phyloP scores from a whole-genome alignment of 2,888 invertebrate species.

The Heliconius hortense region DNA sequence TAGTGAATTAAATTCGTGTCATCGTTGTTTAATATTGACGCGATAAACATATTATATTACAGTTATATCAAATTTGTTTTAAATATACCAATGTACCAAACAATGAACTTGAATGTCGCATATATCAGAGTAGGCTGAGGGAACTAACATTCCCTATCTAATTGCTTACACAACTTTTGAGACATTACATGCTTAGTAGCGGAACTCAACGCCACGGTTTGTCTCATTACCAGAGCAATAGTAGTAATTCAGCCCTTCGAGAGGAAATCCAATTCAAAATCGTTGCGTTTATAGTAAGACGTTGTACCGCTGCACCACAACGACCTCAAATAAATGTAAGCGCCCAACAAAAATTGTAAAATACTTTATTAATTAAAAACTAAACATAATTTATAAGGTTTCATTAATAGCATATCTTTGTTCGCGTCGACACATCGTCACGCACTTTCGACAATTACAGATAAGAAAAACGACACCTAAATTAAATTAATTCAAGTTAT shows the following conservation, averaged over 20 bases:
- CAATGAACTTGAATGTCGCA: too few relatives aligned
- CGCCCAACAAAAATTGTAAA: background rate
- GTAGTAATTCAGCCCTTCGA: background rate
- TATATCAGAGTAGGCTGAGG: too few relatives aligned
- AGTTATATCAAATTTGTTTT: too few relatives aligned
- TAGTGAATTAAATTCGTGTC: background rate
- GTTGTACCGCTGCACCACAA: background rate
- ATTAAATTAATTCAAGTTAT: conserved; percentile 38
- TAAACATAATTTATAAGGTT: conserved; percentile 3
- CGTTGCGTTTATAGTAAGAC: background rate
- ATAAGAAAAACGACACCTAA: conserved; percentile 34
- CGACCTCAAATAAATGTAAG: background rate
- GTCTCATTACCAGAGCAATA: too few relatives aligned
- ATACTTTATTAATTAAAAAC: background rate
- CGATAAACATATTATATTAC: too few relatives aligned
- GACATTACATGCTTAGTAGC: too few relatives aligned
- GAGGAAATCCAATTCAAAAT: background rate
- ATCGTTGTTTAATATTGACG: background rate
- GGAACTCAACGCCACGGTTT: too few relatives aligned
- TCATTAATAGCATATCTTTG: background rate
- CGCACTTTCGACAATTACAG: conserved; percentile 30
- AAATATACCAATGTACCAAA: too few relatives aligned
- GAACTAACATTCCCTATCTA: too few relatives aligned
- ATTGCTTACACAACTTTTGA: too few relatives aligned
- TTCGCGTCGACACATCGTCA: conserved; percentile 12